Evolutionary conservation across 2,888 invertebrate genomes (phyloP), one percentile per base, ranked within the genome.

Genomic region (Listrodromus nycthemerus): DNA sequence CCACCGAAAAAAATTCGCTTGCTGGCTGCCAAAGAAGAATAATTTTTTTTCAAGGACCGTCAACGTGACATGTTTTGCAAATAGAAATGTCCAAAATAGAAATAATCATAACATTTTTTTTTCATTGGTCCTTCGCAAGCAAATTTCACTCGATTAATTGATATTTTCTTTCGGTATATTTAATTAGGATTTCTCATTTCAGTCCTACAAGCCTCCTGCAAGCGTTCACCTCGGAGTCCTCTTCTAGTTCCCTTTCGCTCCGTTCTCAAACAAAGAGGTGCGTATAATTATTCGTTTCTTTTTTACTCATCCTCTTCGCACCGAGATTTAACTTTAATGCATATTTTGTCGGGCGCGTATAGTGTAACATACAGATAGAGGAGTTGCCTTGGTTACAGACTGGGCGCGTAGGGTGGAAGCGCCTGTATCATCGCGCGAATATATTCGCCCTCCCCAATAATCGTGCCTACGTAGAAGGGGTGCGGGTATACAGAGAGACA

Each of bases 371-470:
- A 16, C 16, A 10, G 6, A 61, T 30, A 67, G 10, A 19, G 71
- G 73, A 80, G 80, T 83, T 70, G 78, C 80, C 80, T 80, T 83
- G 80, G 80, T 81, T 79, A 84, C 84, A 75, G 50, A 61, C 63
- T 74, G 50, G 52, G 69, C 63, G n/a, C 74, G 69, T 65, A 75
- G 79, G 73, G 73, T 52, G 48, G 70, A 67, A 70, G 67, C 77
- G 71, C 69, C 69, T 78, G 86, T 86, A 84, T 86, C 86, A 84
- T 84, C 73, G 80, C 55, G 76, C 52, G 74, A 74, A 82, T 78
- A 66, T 75, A 82, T 73, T 65, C 76, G 71, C 77, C 81, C 61
- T 67, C 55, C 69, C 69, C 75, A 82, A 86, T 82, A 74, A 86
- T 84, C 80, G 67, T 50, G 76, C 70, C 66, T 65, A 33, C 27